These are phyloP conservation scores for Drosophila nebulosa DNA, from an alignment of 1,140 invertebrate genomes.

Conservation along the genomic window DNA sequence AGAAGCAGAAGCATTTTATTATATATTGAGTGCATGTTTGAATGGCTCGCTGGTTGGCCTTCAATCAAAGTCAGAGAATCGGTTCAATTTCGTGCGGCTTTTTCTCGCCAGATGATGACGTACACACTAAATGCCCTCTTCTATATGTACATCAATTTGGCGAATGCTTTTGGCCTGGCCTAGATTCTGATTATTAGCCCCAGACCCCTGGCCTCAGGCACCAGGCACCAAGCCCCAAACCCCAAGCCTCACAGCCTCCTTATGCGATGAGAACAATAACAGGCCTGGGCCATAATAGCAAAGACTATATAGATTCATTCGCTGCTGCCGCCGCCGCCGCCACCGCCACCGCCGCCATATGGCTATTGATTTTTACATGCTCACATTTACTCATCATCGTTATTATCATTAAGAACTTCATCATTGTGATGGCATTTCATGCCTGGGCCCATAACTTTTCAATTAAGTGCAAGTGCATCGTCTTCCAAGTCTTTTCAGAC, in stretches of 20 bases:
- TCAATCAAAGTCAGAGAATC: background rate
- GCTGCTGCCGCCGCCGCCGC: slow-evolving; percentile 35
- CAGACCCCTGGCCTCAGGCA: background rate
- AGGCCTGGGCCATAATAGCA: background rate
- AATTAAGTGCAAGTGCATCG: slow-evolving; percentile 38
- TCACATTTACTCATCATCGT: background rate
- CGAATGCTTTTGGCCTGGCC: slow-evolving; percentile 20
- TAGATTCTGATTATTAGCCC: slow-evolving; percentile 27
- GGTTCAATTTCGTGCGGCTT: background rate
- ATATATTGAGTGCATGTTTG: background rate
- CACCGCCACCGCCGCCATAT: no score
- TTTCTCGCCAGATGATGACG: background rate
- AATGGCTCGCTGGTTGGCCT: slow-evolving; percentile 16
- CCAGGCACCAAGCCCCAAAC: no score
- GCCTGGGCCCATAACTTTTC: slow-evolving; percentile 15
- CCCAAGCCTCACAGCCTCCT: background rate
- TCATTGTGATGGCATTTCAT: slow-evolving; percentile 22
- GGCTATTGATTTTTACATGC: slow-evolving; percentile 36
- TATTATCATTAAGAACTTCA: background rate
- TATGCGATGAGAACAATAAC: slow-evolving; percentile 58
- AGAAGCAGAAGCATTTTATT: no score
- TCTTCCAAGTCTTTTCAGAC: background rate
- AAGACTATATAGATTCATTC: background rate
- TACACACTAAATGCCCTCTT: no score
- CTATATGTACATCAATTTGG: background rate